Conservation (phyloP, 1,140 invertebrate species). For the Listronotus oregonensis region DNA sequence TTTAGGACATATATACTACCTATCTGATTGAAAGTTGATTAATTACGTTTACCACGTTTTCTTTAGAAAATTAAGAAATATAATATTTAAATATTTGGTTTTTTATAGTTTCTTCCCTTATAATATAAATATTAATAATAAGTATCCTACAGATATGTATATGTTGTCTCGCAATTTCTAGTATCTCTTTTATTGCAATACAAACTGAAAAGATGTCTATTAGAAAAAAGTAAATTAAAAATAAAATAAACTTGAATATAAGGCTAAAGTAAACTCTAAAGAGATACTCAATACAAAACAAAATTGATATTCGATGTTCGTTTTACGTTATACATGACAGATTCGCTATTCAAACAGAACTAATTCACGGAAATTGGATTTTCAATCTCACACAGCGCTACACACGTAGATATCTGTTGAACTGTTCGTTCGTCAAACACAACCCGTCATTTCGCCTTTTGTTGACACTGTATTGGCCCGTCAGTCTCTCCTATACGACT, state of each 20-base stretch:
- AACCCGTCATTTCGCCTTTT: slow-evolving; percentile 44
- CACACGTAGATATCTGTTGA: slow-evolving; percentile 33
- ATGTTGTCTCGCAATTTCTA: no score
- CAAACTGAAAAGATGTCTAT: neutral
- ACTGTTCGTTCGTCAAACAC: slow-evolving; percentile 46
- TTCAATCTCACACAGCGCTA: slow-evolving; percentile 38
- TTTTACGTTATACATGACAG: slow-evolving; percentile 44
- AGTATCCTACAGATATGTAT: no score
- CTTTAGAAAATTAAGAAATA: no score
- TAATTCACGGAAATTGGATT: slow-evolving; percentile 52
- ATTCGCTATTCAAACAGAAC: slow-evolving; percentile 51
- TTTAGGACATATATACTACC: no score
- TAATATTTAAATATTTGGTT: no score
- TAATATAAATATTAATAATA: no score
- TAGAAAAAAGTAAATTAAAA: neutral
- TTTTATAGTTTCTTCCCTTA: no score
- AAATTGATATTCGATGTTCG: slow-evolving; percentile 41
- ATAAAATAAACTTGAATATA: neutral
- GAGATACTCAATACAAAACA: slow-evolving; percentile 38
- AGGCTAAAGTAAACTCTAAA: slow-evolving; percentile 2
- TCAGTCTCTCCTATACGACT: slow-evolving; percentile 18
- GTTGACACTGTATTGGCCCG: slow-evolving; percentile 40
- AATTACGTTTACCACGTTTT: no score
- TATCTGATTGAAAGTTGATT: no score
- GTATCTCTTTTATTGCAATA: no score